A percentile compares a stretch with the other conserved stretches of the same genome.
Evolutionary conservation across 2,888 invertebrate genomes (phyloP).

Genomic region (Dynastes maya): DNA sequence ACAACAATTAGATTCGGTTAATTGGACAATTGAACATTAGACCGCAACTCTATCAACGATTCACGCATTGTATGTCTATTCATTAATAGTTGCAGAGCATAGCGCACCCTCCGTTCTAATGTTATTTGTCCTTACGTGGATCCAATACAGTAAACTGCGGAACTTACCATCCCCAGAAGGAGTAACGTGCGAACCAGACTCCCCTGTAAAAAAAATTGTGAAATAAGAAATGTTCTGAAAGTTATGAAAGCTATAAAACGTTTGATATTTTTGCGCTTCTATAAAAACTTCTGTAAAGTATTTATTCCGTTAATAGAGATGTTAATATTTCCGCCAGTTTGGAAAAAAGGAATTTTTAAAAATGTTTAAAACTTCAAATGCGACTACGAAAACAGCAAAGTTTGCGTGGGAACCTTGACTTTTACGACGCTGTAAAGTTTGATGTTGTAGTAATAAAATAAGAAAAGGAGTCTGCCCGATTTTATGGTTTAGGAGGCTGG

Average conservation of each 20-base stretch:
- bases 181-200: conserved; percentile 68
- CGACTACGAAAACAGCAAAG: conserved; percentile 18
- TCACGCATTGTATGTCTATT: conserved; percentile 15
- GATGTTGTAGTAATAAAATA: conserved; percentile 48
- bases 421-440: conserved; percentile 46
- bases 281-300: background rate
- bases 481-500: conserved; percentile 44
- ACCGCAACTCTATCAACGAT: conserved; percentile 61
- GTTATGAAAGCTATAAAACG: conserved; percentile 1
- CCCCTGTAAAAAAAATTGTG: conserved; percentile 64
- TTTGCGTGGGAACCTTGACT: conserved; percentile 43
- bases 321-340: conserved; percentile 7
- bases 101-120: conserved; percentile 16
- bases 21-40: conserved; percentile 63
- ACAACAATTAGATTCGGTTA: conserved; percentile 64
- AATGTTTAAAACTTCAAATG: conserved; percentile 23
- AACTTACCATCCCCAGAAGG: conserved; percentile 69
- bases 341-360: conserved; percentile 4
- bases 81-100: conserved; percentile 23
- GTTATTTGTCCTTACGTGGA: conserved; percentile 5
- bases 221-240: background rate
- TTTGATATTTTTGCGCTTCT: background rate
- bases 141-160: background rate
- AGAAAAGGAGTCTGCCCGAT: conserved; percentile 35
- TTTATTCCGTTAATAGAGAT: background rate